These are phyloP conservation scores for Scarus forsteni DNA, from an alignment of 2,797 vertebrate genomes.

Conservation along the genomic window DNA sequence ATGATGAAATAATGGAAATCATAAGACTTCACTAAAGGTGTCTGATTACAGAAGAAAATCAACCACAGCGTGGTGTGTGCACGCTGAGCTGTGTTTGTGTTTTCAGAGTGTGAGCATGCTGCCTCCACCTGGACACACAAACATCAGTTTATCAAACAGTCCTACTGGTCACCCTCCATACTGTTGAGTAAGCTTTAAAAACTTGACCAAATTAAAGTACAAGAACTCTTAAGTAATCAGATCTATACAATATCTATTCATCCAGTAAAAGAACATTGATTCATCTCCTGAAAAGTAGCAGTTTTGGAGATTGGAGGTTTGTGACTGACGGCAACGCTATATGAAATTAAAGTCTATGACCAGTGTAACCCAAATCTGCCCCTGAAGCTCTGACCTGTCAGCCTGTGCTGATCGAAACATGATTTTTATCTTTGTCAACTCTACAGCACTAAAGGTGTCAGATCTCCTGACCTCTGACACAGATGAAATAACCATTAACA, in stretches of 20 bases:
- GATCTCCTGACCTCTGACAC: not conserved
- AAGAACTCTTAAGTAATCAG: too few relatives aligned
- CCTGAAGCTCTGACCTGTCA: not conserved
- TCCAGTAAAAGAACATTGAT: too few relatives aligned
- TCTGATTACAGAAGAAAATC: not conserved
- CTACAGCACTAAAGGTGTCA: slow-evolving; percentile 14
- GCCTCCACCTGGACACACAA: slow-evolving; percentile 28
- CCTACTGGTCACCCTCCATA: too few relatives aligned
- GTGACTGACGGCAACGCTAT: not conserved
- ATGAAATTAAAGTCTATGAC: not conserved
- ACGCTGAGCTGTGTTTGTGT: not conserved
- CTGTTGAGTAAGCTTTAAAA: too few relatives aligned
- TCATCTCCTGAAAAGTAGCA: too few relatives aligned
- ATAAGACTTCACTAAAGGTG: not conserved
- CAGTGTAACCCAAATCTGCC: not conserved
- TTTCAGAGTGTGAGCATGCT: slow-evolving; percentile 12
- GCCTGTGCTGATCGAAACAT: too few relatives aligned
- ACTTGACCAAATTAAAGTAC: too few relatives aligned
- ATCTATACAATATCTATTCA: too few relatives aligned
- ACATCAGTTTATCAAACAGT: not conserved
- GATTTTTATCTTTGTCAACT: not conserved
- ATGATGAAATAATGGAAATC: slow-evolving; percentile 1
- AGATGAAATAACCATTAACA: slow-evolving; percentile 26
- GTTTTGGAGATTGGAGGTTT: too few relatives aligned
- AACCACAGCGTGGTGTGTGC: not conserved